Evolutionary conservation across 2,113 vertebrate species (phyloP).

Genomic region (Anolis carolinensis): DNA sequence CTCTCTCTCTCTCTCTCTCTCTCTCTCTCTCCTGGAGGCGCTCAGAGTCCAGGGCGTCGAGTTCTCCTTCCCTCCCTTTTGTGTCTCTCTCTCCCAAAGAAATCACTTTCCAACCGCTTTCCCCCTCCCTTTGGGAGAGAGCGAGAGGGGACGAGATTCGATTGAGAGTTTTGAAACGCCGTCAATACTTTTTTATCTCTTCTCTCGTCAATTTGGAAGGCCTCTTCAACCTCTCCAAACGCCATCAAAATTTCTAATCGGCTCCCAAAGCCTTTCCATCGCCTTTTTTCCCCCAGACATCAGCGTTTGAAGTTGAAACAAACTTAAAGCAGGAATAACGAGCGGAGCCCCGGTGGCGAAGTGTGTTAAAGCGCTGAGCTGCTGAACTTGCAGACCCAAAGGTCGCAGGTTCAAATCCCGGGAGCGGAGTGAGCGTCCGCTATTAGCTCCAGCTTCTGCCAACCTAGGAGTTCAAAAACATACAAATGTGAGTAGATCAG

Average conservation of each 20-base stretch:
- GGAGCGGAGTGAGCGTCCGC: too few species aligned
- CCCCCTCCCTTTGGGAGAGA: too few species aligned
- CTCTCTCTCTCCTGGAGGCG: slow-evolving; percentile 3
- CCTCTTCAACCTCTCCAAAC: too few species aligned
- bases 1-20: slow-evolving; percentile 41
- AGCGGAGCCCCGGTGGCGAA: too few species aligned
- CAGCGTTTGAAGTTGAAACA: neutral
- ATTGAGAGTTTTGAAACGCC: neutral
- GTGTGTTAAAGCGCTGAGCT: too few species aligned
- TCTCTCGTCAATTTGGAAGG: neutral
- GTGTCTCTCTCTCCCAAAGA: neutral
- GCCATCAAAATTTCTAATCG: neutral
- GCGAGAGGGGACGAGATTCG: too few species aligned
- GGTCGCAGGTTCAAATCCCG: too few species aligned
- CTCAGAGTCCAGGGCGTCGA: neutral
- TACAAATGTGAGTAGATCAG: too few species aligned
- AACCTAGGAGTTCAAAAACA: too few species aligned
- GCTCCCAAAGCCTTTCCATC: too few species aligned
- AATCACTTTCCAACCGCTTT: slow-evolving; percentile 7
- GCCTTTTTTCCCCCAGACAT: neutral
- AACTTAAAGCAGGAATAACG: slow-evolving; percentile 2
- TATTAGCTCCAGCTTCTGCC: too few species aligned
- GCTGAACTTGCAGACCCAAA: too few species aligned
- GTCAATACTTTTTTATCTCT: neutral
- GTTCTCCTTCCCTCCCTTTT: slow-evolving; percentile 3